A percentile compares a stretch with the other conserved stretches of the same genome.
phyloP scores from a whole-genome alignment of 2,797 vertebrate species.

The Pseudomugil gertrudae region DNA sequence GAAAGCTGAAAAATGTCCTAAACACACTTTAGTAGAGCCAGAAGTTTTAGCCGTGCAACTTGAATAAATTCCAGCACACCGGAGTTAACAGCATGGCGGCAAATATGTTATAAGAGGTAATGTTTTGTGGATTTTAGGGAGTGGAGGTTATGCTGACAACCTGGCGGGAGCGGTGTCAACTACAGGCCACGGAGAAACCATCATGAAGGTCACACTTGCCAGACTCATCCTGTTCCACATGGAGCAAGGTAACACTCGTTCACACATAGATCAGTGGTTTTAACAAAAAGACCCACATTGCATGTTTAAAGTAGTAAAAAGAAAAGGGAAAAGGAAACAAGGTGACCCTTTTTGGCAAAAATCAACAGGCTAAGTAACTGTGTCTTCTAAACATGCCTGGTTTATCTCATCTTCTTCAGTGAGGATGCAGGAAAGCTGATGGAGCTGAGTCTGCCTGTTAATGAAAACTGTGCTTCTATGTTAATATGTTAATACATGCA shows the following conservation, averaged over 20 bases:
- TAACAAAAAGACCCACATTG: too few species aligned
- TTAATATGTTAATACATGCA: too few species aligned
- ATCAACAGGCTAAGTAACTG: too few species aligned
- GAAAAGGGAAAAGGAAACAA: too few species aligned
- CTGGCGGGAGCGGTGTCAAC: conserved; percentile 87
- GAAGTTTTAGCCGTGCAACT: background rate
- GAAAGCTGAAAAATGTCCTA: background rate
- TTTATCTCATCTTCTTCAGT: too few species aligned
- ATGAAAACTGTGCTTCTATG: too few species aligned
- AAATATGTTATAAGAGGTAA: background rate
- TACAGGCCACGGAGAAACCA: conserved; percentile 95
- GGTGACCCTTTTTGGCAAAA: too few species aligned
- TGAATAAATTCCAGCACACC: background rate
- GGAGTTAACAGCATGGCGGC: background rate
- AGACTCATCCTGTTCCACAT: conserved; percentile 90
- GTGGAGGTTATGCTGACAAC: conserved; percentile 94
- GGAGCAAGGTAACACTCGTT: conserved; percentile 87
- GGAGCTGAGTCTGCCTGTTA: too few species aligned
- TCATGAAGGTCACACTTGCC: conserved; percentile 92
- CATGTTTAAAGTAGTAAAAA: too few species aligned
- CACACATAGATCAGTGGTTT: conserved; percentile 4
- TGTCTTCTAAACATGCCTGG: too few species aligned
- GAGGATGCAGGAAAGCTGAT: too few species aligned
- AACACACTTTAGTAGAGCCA: too few species aligned
- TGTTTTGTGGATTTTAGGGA: conserved; percentile 76